Percentiles rank a stretch among this genome's conserved stretches.
Conservation (phyloP, 2,797 vertebrate genomes). For the Bovichtus variegatus region DNA sequence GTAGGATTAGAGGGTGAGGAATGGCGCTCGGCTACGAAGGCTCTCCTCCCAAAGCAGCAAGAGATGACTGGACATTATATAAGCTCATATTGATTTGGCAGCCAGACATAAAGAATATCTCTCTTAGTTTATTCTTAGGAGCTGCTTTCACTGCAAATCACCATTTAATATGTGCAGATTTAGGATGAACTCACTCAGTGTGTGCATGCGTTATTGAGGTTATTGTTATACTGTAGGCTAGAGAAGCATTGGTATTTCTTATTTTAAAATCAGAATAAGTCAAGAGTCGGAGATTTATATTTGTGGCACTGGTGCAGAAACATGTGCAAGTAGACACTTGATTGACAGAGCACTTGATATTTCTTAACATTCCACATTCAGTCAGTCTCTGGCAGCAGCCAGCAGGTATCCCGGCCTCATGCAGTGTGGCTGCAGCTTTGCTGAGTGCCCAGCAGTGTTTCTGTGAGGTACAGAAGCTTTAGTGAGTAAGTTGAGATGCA, state of each 20-base stretch:
- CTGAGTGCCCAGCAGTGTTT: slow-evolving; percentile 23
- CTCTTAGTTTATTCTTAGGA: neutral
- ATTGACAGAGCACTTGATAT: slow-evolving; percentile 47
- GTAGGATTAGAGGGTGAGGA: slow-evolving; percentile 40
- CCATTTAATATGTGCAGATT: neutral
- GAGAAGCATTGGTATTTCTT: neutral
- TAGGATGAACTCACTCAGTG: neutral
- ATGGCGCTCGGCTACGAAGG: neutral
- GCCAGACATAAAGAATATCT: neutral
- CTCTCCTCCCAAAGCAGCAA: slow-evolving; percentile 3
- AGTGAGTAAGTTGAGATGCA: slow-evolving; percentile 44
- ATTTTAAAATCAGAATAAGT: slow-evolving; percentile 4
- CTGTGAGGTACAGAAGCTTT: slow-evolving; percentile 25
- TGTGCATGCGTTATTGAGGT: slow-evolving; percentile 4
- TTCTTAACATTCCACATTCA: slow-evolving; percentile 30
- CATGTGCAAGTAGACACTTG: slow-evolving; percentile 15
- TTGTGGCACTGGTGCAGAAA: neutral
- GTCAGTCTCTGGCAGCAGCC: slow-evolving; percentile 32
- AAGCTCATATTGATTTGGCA: slow-evolving; percentile 31
- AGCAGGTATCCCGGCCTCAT: slow-evolving; percentile 26
- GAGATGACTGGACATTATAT: slow-evolving; percentile 18
- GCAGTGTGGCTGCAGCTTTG: slow-evolving; percentile 31
- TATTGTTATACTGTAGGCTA: neutral
- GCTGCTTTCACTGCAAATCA: slow-evolving; percentile 10
- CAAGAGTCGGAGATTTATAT: neutral